A percentile compares a stretch with the other conserved stretches of the same genome.
These are phyloP conservation scores for Crax fasciolata DNA, from an alignment of 2,797 vertebrate species.

Conservation along the genomic window DNA sequence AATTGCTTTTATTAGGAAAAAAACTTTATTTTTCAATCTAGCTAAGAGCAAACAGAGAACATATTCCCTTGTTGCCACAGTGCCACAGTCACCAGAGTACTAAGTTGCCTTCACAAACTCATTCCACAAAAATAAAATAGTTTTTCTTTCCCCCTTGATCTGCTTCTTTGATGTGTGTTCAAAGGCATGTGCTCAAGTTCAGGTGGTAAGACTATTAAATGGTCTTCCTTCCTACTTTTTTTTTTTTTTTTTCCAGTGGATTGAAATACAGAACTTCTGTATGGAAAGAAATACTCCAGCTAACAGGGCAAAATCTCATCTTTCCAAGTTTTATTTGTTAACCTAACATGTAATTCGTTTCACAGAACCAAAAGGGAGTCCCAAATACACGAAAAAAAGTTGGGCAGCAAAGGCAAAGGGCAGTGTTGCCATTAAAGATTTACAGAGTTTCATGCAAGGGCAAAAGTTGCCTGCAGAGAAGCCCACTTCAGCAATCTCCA, in stretches of 20 bases:
- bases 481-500: neutral
- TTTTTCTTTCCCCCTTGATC: constrained; percentile 45
- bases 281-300: neutral
- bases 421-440: neutral
- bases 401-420: neutral
- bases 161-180: constrained; percentile 57
- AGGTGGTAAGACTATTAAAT: constrained; percentile 38
- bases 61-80: constrained; percentile 57
- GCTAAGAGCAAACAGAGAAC: constrained; percentile 57
- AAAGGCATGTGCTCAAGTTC: constrained; percentile 51
- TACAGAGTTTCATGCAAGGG: neutral
- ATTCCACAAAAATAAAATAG: constrained; percentile 20
- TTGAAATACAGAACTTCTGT: neutral
- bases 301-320: neutral
- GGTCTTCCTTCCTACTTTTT: neutral
- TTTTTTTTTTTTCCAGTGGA: neutral
- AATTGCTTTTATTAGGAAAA: neutral
- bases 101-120: constrained; percentile 31
- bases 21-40: neutral
- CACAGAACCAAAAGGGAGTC: neutral
- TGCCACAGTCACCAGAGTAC: constrained; percentile 63
- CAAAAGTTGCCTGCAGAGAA: neutral
- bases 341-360: neutral
- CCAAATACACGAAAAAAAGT: neutral
- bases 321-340: neutral